phyloP scores from a whole-genome alignment of 2,113 vertebrate species.

The Trinectes maculatus region DNA sequence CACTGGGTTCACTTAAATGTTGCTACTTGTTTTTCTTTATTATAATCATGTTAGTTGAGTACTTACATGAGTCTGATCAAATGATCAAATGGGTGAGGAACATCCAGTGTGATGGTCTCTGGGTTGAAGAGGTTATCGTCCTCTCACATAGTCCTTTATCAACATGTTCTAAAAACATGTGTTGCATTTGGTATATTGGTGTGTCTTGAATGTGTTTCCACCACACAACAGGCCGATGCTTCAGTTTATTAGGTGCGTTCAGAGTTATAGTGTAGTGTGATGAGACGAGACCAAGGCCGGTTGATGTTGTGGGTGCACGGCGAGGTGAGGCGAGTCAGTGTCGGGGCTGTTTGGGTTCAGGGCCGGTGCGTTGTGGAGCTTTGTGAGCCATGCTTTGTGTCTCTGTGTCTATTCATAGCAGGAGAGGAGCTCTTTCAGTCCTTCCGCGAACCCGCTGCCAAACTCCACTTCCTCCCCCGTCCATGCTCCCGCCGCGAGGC shows the following conservation, averaged over 20 bases:
- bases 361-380: slow-evolving; percentile 65
- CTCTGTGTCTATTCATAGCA: slow-evolving; percentile 90
- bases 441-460: slow-evolving; percentile 91
- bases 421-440: slow-evolving; percentile 95
- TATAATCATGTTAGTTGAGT: neutral
- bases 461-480: slow-evolving; percentile 90
- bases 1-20: neutral
- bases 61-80: neutral
- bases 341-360: slow-evolving; percentile 71
- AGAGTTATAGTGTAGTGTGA: neutral
- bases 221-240: neutral
- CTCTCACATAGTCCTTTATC: neutral
- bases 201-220: neutral
- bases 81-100: neutral
- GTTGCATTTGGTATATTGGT: slow-evolving; percentile 6
- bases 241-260: slow-evolving; percentile 2
- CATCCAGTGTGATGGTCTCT: neutral
- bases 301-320: slow-evolving; percentile 33
- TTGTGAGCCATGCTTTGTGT: slow-evolving; percentile 79
- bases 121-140: neutral
- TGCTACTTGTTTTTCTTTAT: neutral
- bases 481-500: slow-evolving; percentile 91
- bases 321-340: slow-evolving; percentile 50
- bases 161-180: slow-evolving; percentile 16
- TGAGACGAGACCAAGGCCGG: slow-evolving; percentile 1